Conservation (phyloP, 2,113 vertebrate species). For the Centrocercus urophasianus region DNA sequence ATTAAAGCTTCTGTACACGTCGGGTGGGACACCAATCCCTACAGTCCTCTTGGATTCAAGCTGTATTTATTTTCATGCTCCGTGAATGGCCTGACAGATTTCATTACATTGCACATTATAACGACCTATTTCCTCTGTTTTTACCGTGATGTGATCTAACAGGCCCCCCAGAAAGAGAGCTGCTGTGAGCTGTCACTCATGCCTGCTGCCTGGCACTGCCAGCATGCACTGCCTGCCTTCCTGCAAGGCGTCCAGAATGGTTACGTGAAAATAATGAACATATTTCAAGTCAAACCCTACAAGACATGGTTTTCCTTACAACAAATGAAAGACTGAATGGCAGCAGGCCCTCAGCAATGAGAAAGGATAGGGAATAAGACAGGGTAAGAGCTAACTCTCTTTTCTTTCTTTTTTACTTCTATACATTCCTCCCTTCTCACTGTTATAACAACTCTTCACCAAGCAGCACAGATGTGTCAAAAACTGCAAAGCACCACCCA, state of each 20-base stretch:
- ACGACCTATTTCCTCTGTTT: conserved; percentile 15
- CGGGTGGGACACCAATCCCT: not conserved
- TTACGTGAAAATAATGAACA: not conserved
- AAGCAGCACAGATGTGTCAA: not conserved
- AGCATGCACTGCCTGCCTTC: conserved; percentile 6
- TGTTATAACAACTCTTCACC: not conserved
- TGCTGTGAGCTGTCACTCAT: conserved; percentile 22
- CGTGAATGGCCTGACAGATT: conserved; percentile 25
- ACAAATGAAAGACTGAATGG: not conserved
- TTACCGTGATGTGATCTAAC: conserved; percentile 36
- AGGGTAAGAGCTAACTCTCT: not conserved
- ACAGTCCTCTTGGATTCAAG: not conserved
- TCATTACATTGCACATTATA: not conserved
- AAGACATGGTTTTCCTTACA: not conserved
- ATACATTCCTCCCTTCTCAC: not conserved
- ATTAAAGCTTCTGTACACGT: not conserved
- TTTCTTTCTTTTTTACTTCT: not conserved
- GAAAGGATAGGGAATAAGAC: not conserved
- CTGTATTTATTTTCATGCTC: not conserved
- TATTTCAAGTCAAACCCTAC: not conserved
- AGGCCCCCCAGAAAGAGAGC: not conserved
- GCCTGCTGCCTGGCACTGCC: not conserved
- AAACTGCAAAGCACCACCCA: not conserved
- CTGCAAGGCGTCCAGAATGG: not conserved
- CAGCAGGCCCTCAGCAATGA: not conserved